These are phyloP conservation scores for Thalassophryne amazonica DNA, from an alignment of 2,797 vertebrate genomes.

Conservation along the genomic window DNA sequence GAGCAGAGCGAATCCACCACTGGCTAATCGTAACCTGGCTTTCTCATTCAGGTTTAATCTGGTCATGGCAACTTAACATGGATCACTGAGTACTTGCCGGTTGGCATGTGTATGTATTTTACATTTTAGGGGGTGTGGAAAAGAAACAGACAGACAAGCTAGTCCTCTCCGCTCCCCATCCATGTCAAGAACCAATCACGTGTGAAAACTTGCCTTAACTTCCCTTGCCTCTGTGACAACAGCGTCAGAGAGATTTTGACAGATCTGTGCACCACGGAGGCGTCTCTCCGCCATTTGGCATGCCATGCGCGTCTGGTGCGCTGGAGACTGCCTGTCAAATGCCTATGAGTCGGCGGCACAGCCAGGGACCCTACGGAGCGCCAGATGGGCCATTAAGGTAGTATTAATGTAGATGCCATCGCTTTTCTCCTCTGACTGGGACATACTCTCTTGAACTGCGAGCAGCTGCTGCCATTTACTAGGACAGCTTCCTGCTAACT, in stretches of 20 bases:
- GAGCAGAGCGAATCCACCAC: conserved; percentile 63
- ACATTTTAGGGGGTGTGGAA: conserved; percentile 38
- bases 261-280: conserved; percentile 95
- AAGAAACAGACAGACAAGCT: conserved; percentile 63
- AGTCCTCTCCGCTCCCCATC: conserved; percentile 54
- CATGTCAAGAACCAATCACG: conserved; percentile 85
- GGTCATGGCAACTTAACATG: conserved; percentile 71
- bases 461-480: conserved; percentile 99
- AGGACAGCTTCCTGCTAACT: conserved; percentile 99
- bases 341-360: conserved; percentile 99
- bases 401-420: conserved; percentile 99
- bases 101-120: conserved; percentile 28
- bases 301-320: conserved; percentile 94
- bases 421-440: conserved; percentile 99
- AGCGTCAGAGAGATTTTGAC: conserved; percentile 93
- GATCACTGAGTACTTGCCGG: conserved; percentile 19
- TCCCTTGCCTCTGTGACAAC: conserved; percentile 82
- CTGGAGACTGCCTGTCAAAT: conserved; percentile 99
- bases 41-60: conserved; percentile 74
- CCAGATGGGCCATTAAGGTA: conserved; percentile 99
- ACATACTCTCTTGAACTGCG: conserved; percentile 99
- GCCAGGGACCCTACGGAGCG: conserved; percentile 99
- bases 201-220: conserved; percentile 85
- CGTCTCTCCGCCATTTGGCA: conserved; percentile 98
- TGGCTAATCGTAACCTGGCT: conserved; percentile 74